Percentiles rank a stretch among this genome's conserved stretches.
Evolutionary conservation across 1,140 invertebrate genomes (phyloP).

Genomic region (Polypedilum vanderplanki): DNA sequence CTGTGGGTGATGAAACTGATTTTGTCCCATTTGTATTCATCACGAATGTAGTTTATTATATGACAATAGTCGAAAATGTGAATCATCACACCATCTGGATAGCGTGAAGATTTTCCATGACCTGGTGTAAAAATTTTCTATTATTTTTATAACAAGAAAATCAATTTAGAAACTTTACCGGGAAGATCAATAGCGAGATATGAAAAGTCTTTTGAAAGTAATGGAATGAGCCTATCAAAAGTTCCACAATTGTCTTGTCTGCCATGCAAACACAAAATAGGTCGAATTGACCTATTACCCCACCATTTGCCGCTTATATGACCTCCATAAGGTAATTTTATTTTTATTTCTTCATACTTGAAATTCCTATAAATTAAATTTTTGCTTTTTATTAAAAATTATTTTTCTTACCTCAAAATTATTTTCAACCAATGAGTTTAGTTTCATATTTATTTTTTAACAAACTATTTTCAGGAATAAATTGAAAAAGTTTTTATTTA

Average conservation of each 20-base stretch:
- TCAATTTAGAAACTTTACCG: too few relatives aligned
- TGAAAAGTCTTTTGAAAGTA: conserved; percentile 50
- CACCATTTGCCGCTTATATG: conserved; percentile 46
- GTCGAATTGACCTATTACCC: conserved; percentile 53
- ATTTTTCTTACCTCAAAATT: not conserved
- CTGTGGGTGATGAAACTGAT: conserved; percentile 55
- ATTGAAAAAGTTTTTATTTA: not conserved
- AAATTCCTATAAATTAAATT: not conserved
- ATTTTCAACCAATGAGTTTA: not conserved
- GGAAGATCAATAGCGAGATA: conserved; percentile 63
- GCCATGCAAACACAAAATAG: conserved; percentile 66
- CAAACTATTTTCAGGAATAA: not conserved
- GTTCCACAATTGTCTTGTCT: conserved; percentile 72
- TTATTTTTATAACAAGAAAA: too few relatives aligned
- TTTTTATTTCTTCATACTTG: conserved; percentile 53
- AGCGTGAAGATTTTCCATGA: conserved; percentile 23
- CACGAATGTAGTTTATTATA: not conserved
- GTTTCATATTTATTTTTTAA: not conserved
- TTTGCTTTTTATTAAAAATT: not conserved
- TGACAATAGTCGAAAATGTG: conserved; percentile 34
- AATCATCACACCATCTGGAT: not conserved
- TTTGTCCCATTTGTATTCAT: conserved; percentile 48
- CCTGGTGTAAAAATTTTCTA: not conserved
- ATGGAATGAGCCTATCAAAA: conserved; percentile 61
- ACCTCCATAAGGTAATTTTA: conserved; percentile 53